These are phyloP conservation scores for Meandrina meandrites DNA, from an alignment of 92 coral and sea anemone genomes.

Conservation along the genomic window DNA sequence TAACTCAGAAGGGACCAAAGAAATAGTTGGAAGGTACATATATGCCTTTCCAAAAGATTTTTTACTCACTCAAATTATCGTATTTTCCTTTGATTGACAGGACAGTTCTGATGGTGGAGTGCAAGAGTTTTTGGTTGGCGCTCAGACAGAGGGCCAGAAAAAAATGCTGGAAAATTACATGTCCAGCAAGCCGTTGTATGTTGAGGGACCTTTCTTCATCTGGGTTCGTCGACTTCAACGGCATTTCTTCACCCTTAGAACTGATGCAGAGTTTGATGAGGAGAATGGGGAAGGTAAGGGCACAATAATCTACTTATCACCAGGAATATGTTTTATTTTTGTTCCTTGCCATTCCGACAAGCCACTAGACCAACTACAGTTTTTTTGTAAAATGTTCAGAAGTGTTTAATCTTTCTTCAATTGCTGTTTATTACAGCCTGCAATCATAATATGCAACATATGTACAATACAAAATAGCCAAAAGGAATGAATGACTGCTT, in stretches of 20 bases:
- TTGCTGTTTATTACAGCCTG: no score
- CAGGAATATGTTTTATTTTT: not conserved
- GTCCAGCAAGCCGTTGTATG: slow-evolving; percentile 73
- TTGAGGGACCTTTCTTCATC: slow-evolving; percentile 89
- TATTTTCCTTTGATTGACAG: slow-evolving; percentile 5
- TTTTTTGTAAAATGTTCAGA: no score
- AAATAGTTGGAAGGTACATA: no score
- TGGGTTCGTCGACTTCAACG: slow-evolving; percentile 83
- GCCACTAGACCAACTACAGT: no score
- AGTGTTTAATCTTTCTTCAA: no score
- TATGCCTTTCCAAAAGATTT: not conserved
- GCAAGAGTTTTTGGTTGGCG: slow-evolving; percentile 68
- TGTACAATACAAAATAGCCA: no score
- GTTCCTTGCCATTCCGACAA: no score
- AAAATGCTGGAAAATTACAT: slow-evolving; percentile 66
- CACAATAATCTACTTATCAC: not conserved
- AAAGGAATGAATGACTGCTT: no score
- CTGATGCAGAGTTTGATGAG: slow-evolving; percentile 56
- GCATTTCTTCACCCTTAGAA: slow-evolving; percentile 80
- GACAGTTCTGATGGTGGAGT: slow-evolving; percentile 48
- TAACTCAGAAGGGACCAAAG: no score
- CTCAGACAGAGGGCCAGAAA: slow-evolving; percentile 70
- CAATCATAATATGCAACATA: no score
- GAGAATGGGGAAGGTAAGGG: slow-evolving; percentile 38
- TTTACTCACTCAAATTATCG: not conserved